Conservation (phyloP, 2,113 vertebrate genomes). For the Pterophyllum scalare region DNA sequence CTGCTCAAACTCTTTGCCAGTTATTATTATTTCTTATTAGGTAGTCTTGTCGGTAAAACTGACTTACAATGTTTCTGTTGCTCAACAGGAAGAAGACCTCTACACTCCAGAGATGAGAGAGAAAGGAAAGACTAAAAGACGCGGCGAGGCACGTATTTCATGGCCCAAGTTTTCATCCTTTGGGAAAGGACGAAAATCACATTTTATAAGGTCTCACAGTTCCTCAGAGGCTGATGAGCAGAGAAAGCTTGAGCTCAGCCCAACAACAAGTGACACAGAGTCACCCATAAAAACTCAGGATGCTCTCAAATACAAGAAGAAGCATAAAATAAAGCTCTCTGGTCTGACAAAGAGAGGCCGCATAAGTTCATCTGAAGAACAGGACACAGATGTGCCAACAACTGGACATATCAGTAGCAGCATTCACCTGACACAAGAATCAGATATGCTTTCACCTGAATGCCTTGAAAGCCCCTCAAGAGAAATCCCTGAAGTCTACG, state of each 20-base stretch:
- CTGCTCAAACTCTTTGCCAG: conserved; percentile 1
- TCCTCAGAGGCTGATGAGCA: conserved; percentile 85
- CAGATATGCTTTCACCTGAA: conserved; percentile 63
- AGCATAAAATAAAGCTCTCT: conserved; percentile 75
- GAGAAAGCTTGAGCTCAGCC: conserved; percentile 82
- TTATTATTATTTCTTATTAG: neutral
- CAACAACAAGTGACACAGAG: conserved; percentile 82
- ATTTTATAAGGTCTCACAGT: conserved; percentile 83
- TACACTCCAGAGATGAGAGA: conserved; percentile 69
- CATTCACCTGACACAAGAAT: conserved; percentile 49
- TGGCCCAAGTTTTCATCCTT: conserved; percentile 86
- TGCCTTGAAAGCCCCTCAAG: conserved; percentile 48
- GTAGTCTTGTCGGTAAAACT: neutral
- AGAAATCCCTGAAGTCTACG: conserved; percentile 47
- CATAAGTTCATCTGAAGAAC: conserved; percentile 80
- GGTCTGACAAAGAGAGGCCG: conserved; percentile 68
- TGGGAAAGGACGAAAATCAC: conserved; percentile 76
- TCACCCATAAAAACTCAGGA: conserved; percentile 81
- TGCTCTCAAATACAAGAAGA: conserved; percentile 79
- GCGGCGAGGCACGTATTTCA: conserved; percentile 80
- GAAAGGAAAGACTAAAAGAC: conserved; percentile 75
- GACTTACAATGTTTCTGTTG: conserved; percentile 35
- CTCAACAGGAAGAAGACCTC: conserved; percentile 74
- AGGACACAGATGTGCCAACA: conserved; percentile 62
- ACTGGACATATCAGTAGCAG: conserved; percentile 51